Evolutionary conservation across 2,888 invertebrate genomes (phyloP).

Genomic region (Dichetophora obliterata): DNA sequence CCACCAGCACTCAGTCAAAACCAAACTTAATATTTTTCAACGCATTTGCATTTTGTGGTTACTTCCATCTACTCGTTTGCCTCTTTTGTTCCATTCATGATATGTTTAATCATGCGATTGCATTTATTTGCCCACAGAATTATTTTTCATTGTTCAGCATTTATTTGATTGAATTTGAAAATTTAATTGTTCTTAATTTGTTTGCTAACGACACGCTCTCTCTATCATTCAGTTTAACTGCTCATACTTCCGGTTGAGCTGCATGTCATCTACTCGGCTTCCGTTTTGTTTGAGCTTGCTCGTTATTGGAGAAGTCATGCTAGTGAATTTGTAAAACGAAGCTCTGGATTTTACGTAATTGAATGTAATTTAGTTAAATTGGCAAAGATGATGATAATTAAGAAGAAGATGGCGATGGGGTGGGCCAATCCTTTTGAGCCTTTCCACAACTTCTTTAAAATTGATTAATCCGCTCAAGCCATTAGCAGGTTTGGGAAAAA

Average conservation of each 20-base stretch:
- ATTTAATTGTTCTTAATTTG: conserved; percentile 33
- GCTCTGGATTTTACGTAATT: conserved; percentile 11
- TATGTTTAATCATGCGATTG: background rate
- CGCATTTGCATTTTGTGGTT: background rate
- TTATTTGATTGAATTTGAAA: conserved; percentile 23
- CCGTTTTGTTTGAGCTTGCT: no score
- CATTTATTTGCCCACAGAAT: conserved; percentile 14
- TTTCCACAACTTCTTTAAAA: background rate
- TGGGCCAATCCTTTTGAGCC: background rate
- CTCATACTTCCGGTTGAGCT: background rate
- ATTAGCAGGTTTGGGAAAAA: no score
- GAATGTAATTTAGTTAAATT: conserved; percentile 29
- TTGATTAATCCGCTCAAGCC: background rate
- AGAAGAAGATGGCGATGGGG: background rate
- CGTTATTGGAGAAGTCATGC: no score
- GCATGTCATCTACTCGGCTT: background rate
- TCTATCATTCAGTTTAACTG: background rate
- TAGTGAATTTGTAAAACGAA: conserved; percentile 9
- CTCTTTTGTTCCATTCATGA: background rate
- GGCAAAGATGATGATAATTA: background rate
- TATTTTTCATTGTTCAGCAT: conserved; percentile 28
- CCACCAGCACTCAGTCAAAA: no score
- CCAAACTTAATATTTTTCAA: no score
- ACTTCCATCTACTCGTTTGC: background rate
- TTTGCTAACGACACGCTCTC: conserved; percentile 26